Conservation (phyloP, 2,888 invertebrate genomes). For the Leucophenga montana region DNA sequence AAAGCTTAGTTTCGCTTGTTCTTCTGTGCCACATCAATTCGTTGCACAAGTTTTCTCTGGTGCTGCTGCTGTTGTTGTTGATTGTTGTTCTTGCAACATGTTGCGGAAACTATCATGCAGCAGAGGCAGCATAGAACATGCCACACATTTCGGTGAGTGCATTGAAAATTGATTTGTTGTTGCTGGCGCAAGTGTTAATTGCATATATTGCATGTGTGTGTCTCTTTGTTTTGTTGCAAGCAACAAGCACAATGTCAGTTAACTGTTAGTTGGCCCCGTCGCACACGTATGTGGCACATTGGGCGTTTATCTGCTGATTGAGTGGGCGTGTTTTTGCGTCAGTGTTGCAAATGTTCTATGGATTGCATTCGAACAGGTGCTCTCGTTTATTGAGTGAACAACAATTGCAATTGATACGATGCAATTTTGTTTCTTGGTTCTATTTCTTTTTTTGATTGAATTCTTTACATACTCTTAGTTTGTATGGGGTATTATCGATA, state of each 20-base stretch:
- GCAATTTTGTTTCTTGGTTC: no score
- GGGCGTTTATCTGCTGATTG: constrained; percentile 14
- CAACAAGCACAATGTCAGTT: neutral
- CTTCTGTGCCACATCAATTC: constrained; percentile 60
- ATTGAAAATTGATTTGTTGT: constrained; percentile 66
- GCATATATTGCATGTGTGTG: constrained; percentile 41
- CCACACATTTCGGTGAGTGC: constrained; percentile 50
- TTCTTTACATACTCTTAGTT: no score
- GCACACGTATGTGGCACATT: constrained; percentile 14
- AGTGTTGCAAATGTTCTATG: constrained; percentile 7
- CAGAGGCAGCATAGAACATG: constrained; percentile 23
- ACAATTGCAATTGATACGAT: no score
- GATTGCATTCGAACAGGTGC: no score
- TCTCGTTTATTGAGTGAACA: no score
- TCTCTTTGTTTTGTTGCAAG: constrained; percentile 33
- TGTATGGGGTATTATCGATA: no score
- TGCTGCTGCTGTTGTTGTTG: no score
- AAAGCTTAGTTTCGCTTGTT: constrained; percentile 44
- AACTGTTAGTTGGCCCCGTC: neutral
- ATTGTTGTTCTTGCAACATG: constrained; percentile 57
- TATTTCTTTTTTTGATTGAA: no score
- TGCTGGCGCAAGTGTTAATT: constrained; percentile 61
- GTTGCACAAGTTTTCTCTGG: constrained; percentile 59
- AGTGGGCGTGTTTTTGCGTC: constrained; percentile 22
- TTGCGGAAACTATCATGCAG: constrained; percentile 51